These are phyloP conservation scores for Odontomyia ornata DNA, from an alignment of 2,888 invertebrate genomes.

Conservation along the genomic window DNA sequence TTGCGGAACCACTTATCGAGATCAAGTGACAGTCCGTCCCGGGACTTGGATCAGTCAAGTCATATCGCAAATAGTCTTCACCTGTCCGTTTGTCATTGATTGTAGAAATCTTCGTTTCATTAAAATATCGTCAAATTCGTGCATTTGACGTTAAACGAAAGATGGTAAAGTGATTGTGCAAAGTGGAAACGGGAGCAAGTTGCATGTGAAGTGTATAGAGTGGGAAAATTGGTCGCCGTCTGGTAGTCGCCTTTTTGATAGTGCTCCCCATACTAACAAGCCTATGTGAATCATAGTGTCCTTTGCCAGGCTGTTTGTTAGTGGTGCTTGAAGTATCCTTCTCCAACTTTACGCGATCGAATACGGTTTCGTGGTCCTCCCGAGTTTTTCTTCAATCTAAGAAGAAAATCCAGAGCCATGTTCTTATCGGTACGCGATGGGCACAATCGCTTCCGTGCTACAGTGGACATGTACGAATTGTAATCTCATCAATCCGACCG, in stretches of 20 bases:
- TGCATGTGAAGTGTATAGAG: constrained; percentile 13
- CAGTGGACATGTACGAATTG: constrained; percentile 92
- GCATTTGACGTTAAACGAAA: neutral
- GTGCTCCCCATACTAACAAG: constrained; percentile 14
- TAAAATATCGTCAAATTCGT: neutral
- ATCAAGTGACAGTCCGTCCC: too few species aligned
- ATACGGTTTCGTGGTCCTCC: constrained; percentile 8
- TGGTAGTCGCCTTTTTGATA: constrained; percentile 9
- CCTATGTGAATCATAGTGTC: constrained; percentile 24
- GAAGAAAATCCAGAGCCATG: constrained; percentile 54
- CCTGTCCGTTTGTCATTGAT: too few species aligned
- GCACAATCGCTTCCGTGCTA: constrained; percentile 92
- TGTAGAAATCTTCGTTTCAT: too few species aligned
- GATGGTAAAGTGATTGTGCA: constrained; percentile 4
- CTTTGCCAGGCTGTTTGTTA: neutral
- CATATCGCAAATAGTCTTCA: neutral
- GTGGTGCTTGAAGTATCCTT: neutral
- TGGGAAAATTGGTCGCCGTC: constrained; percentile 12
- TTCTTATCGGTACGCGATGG: constrained; percentile 68
- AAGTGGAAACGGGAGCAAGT: constrained; percentile 6
- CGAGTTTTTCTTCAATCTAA: constrained; percentile 36
- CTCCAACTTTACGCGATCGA: neutral
- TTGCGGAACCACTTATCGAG: too few species aligned
- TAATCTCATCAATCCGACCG: constrained; percentile 88
- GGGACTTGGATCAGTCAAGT: too few species aligned